Conservation (phyloP, 30 jellyfish, hydroid and myxozoan genomes). For the Cassiopea xamachana region DNA sequence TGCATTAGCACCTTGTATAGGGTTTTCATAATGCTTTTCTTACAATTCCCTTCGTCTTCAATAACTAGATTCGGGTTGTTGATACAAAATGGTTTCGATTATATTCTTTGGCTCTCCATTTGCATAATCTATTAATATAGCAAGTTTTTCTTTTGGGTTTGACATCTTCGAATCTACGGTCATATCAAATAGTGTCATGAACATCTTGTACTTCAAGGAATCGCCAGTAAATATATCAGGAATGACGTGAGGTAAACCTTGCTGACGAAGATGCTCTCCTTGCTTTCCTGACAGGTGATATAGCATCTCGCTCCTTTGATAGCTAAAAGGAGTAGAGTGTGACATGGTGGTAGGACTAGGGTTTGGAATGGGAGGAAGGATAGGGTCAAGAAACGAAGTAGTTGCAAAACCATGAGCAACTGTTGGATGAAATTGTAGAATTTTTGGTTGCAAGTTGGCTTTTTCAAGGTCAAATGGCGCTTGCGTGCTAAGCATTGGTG, state of each 20-base stretch:
- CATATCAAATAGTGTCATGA: slow-evolving; percentile 53
- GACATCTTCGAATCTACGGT: slow-evolving; percentile 42
- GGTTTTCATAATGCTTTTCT: slow-evolving; percentile 53
- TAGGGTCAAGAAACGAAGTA: slow-evolving; percentile 32
- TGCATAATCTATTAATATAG: slow-evolving; percentile 45
- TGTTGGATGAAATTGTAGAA: slow-evolving; percentile 31
- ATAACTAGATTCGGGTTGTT: slow-evolving; percentile 51
- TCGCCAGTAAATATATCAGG: slow-evolving; percentile 52
- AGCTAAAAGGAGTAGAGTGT: slow-evolving; percentile 49
- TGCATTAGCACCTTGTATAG: slow-evolving; percentile 58
- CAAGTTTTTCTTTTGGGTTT: slow-evolving; percentile 56
- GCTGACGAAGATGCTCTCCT: background rate
- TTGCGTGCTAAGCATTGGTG: slow-evolving; percentile 38
- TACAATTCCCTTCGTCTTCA: slow-evolving; percentile 49
- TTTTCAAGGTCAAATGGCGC: slow-evolving; percentile 38
- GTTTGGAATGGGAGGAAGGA: slow-evolving; percentile 21
- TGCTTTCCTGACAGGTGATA: slow-evolving; percentile 45
- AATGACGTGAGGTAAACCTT: slow-evolving; percentile 36
- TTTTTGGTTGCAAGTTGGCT: slow-evolving; percentile 35
- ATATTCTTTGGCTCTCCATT: slow-evolving; percentile 59
- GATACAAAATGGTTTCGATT: slow-evolving; percentile 47
- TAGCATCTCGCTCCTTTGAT: slow-evolving; percentile 44
- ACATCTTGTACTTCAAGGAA: slow-evolving; percentile 53
- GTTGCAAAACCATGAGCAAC: slow-evolving; percentile 32
- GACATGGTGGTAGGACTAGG: slow-evolving; percentile 44